These are phyloP conservation scores for Lucilia sericata DNA, from an alignment of 1,140 invertebrate species.

Conservation along the genomic window DNA sequence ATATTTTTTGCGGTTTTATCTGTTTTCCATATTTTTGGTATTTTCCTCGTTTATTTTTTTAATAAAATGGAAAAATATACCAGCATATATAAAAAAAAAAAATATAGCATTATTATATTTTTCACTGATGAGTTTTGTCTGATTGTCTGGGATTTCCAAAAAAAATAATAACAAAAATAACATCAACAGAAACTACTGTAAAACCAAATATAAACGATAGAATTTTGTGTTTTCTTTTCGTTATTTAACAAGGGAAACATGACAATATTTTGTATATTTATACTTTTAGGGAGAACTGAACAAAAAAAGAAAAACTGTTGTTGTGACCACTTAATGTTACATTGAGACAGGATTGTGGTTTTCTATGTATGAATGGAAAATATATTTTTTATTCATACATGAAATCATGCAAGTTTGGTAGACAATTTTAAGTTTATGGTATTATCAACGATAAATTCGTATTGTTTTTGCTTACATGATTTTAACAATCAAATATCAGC, in stretches of 20 bases:
- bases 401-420: background rate
- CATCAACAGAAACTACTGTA: too few species aligned
- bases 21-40: background rate
- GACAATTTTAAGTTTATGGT: background rate
- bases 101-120: conserved; percentile 9
- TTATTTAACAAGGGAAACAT: background rate
- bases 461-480: conserved; percentile 13
- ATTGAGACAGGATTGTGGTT: conserved; percentile 1
- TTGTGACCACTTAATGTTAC: conserved; percentile 16
- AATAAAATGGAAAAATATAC: background rate
- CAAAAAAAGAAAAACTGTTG: background rate
- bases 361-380: background rate
- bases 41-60: background rate
- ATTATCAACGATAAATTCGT: background rate
- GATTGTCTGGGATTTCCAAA: conserved; percentile 15
- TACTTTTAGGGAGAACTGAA: background rate
- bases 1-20: conserved; percentile 2
- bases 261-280: conserved; percentile 4
- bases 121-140: conserved; percentile 17
- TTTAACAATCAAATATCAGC: background rate
- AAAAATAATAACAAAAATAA: background rate
- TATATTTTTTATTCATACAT: background rate
- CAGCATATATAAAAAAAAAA: background rate
- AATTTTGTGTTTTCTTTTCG: conserved; percentile 6
- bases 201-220: conserved; percentile 5